Percentiles rank a stretch among this genome's conserved stretches.
These are phyloP conservation scores for Fulmarus glacialis DNA, from an alignment of 2,113 vertebrate species.

Conservation along the genomic window DNA sequence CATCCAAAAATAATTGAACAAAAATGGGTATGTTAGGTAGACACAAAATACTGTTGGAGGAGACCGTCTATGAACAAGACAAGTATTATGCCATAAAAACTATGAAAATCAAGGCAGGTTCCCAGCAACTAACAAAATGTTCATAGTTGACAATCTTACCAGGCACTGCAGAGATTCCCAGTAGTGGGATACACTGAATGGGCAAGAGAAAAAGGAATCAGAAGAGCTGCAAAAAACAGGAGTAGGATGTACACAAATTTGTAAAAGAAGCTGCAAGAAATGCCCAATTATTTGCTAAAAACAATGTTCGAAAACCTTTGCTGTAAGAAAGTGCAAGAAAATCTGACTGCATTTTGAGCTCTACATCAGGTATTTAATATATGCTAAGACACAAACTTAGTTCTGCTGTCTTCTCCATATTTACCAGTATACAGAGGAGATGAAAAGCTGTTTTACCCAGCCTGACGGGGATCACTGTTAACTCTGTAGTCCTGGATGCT, in stretches of 20 bases:
- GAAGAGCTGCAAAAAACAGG: not conserved
- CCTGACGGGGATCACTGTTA: not conserved
- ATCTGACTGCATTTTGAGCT: not conserved
- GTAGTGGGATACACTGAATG: not conserved
- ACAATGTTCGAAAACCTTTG: not conserved
- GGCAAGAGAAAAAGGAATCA: not conserved
- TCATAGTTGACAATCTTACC: not conserved
- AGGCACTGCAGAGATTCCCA: not conserved
- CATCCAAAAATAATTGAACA: not conserved
- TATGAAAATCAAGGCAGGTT: not conserved
- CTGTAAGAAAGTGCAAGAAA: not conserved
- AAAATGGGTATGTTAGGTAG: not conserved
- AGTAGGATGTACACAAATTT: not conserved
- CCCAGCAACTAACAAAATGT: not conserved
- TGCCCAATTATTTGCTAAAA: not conserved
- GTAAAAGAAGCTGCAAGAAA: not conserved
- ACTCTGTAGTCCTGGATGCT: not conserved
- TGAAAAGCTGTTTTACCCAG: not conserved
- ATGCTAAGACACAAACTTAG: not conserved
- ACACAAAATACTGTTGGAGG: not conserved
- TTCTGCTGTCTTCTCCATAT: not conserved
- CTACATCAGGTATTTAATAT: not conserved
- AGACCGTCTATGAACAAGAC: not conserved
- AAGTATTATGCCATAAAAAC: not conserved
- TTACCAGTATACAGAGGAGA: not conserved